A percentile compares a stretch with the other conserved stretches of the same genome.
phyloP scores from a whole-genome alignment of 2,888 invertebrate genomes.

The Gonocerus acuteangulatus region DNA sequence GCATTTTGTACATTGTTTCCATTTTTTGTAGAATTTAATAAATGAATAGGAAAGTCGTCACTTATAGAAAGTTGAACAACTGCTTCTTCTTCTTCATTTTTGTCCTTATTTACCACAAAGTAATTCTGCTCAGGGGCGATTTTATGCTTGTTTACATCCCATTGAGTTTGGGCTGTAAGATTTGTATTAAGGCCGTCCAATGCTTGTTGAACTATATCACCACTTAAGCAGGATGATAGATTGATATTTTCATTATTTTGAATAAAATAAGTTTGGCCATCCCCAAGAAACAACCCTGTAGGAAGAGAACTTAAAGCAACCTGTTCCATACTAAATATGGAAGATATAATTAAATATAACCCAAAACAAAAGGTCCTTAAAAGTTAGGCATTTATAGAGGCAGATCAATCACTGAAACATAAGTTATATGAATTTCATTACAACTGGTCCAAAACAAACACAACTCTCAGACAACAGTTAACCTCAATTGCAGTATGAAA shows the following conservation, averaged over 20 bases:
- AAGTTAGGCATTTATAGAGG: too few relatives aligned
- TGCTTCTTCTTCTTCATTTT: conserved; percentile 3
- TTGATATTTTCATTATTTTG: conserved; percentile 20
- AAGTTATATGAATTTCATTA: too few relatives aligned
- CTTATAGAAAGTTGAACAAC: conserved; percentile 16
- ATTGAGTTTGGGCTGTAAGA: not conserved
- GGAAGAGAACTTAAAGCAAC: conserved; percentile 6
- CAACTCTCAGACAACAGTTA: too few relatives aligned
- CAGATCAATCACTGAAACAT: too few relatives aligned
- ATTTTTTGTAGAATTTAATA: not conserved
- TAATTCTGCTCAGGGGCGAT: not conserved
- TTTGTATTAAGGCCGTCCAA: not conserved
- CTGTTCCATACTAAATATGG: conserved; percentile 21
- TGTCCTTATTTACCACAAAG: not conserved
- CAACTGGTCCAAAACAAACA: too few relatives aligned
- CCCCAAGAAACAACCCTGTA: conserved; percentile 27
- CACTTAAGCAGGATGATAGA: not conserved
- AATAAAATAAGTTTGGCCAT: conserved; percentile 29
- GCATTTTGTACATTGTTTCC: not conserved
- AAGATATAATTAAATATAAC: too few relatives aligned
- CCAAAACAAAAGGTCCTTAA: too few relatives aligned
- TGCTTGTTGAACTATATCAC: conserved; percentile 3
- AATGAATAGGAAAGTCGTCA: conserved; percentile 11
- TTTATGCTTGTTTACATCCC: not conserved
- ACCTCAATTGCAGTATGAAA: too few relatives aligned